Evolutionary conservation across 1,140 invertebrate species (phyloP).

Genomic region (Diprion similis): DNA sequence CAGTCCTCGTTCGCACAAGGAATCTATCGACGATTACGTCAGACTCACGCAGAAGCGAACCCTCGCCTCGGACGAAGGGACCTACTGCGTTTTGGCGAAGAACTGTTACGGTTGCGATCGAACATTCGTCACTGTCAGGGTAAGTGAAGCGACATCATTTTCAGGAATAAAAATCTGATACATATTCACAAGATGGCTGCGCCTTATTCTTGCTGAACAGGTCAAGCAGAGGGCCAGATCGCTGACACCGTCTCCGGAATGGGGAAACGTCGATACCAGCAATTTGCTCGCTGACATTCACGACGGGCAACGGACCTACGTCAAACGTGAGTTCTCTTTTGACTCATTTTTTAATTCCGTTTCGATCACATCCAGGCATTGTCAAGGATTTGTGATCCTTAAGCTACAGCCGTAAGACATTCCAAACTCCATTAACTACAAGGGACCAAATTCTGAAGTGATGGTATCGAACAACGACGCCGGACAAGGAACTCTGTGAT

Average conservation of each 20-base stretch:
- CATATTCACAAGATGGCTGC: conserved; percentile 5
- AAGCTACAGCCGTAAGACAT: too few species aligned
- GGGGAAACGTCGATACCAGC: conserved; percentile 54
- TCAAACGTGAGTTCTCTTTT: conserved; percentile 66
- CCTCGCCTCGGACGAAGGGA: conserved; percentile 86
- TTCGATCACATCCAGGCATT: not conserved
- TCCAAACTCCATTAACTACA: too few species aligned
- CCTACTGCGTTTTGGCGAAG: conserved; percentile 91
- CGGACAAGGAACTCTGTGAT: not conserved
- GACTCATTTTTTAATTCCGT: not conserved
- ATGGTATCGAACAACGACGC: not conserved
- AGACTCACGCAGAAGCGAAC: conserved; percentile 88
- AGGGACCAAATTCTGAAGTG: too few species aligned
- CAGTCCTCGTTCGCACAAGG: conserved; percentile 77
- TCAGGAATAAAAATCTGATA: not conserved
- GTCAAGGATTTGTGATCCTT: not conserved
- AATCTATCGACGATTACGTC: conserved; percentile 83
- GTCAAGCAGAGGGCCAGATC: conserved; percentile 73
- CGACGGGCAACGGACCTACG: conserved; percentile 59
- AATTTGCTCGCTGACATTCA: conserved; percentile 54
- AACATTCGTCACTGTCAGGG: conserved; percentile 83
- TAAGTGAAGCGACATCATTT: conserved; percentile 50
- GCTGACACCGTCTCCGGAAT: conserved; percentile 68
- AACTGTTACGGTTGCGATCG: conserved; percentile 89
- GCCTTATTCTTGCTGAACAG: conserved; percentile 44